Base-by-base conservation (phyloP, 2,888 invertebrate genomes). In the Portevinia maculata region DNA sequence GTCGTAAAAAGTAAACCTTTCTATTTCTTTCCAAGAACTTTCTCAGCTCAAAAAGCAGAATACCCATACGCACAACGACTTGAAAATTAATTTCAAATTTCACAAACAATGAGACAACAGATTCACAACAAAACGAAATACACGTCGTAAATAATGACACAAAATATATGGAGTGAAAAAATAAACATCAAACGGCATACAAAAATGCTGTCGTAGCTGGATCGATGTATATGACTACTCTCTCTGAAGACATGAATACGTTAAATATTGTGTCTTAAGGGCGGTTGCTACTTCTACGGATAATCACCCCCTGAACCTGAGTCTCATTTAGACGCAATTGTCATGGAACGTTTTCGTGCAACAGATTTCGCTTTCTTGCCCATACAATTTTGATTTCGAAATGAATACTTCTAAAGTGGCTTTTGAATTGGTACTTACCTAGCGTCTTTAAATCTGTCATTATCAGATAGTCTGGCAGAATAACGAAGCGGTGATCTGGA, bases 401-500 rank as follows among this genome's bases (percentile, higher is more conserved):
- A 70, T 21, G 11, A 32, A 52, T n/a, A 21, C 44, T 53, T 28
- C 53, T 53, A 1, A 71, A 71, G 46, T 32, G 32, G 9, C 41
- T 50, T 39, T 50, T 48, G 37, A 9, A 11, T 34, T 6, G 8
- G 55, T 50, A 81, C 81, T 81, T 59, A 81, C 81, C 64, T 70
- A 60, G 70, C 32, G 59, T 70, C 34, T 71, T 70, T 75, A 62
- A 53, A 65, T 71, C 70, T 65, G 48, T 46, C 81, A 76, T 81
- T 64, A 53, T 81, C 37, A 13, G 70, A 59, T 32, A 76, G 71
- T 81, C 64, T 46, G 8, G 70, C 64, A 60, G 76, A 76, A 60
- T 65, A 28, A 21, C 62, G 65, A 65, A 81, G 70, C 17, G 75
- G 60, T 53, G 70, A 81, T 81, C 81, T 81, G 76, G 53, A 75